Evolutionary conservation across 1,140 invertebrate species (phyloP).

Genomic region (Hylaeus anthracinus): DNA sequence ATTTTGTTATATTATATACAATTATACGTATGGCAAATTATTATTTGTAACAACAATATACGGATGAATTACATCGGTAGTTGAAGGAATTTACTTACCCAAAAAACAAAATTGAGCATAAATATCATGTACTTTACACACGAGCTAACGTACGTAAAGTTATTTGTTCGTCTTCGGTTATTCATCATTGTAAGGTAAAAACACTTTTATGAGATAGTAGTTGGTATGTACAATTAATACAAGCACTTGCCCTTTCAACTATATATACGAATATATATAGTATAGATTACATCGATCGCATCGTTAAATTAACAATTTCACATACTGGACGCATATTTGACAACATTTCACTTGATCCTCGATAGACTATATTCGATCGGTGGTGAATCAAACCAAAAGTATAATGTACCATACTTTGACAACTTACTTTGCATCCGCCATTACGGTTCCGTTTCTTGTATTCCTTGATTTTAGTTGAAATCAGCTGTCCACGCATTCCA

Average conservation of each 20-base stretch:
- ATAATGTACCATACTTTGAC: slow-evolving; percentile 51
- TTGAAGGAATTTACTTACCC: slow-evolving; percentile 84
- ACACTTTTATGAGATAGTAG: slow-evolving; percentile 17
- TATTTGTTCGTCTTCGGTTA: slow-evolving; percentile 79
- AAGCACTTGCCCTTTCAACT: slow-evolving; percentile 5
- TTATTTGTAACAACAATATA: neutral
- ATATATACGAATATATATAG: neutral
- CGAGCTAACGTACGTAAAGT: slow-evolving; percentile 91
- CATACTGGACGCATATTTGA: slow-evolving; percentile 17
- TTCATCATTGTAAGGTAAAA: slow-evolving; percentile 68
- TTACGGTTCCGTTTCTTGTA: slow-evolving; percentile 49
- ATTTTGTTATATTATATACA: slow-evolving; percentile 12
- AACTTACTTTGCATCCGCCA: slow-evolving; percentile 50
- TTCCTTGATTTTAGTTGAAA: slow-evolving; percentile 32
- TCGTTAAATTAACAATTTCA: slow-evolving; percentile 7
- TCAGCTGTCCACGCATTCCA: slow-evolving; percentile 40
- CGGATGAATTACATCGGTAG: neutral
- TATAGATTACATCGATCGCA: slow-evolving; percentile 22
- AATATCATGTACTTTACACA: slow-evolving; percentile 97
- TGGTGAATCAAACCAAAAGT: slow-evolving; percentile 23
- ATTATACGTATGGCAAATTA: neutral
- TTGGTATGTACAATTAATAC: slow-evolving; percentile 36
- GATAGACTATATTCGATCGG: slow-evolving; percentile 14
- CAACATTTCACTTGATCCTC: slow-evolving; percentile 2
- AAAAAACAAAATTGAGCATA: slow-evolving; percentile 95